phyloP scores from a whole-genome alignment of 2,113 vertebrate genomes.

The Calonectris borealis region DNA sequence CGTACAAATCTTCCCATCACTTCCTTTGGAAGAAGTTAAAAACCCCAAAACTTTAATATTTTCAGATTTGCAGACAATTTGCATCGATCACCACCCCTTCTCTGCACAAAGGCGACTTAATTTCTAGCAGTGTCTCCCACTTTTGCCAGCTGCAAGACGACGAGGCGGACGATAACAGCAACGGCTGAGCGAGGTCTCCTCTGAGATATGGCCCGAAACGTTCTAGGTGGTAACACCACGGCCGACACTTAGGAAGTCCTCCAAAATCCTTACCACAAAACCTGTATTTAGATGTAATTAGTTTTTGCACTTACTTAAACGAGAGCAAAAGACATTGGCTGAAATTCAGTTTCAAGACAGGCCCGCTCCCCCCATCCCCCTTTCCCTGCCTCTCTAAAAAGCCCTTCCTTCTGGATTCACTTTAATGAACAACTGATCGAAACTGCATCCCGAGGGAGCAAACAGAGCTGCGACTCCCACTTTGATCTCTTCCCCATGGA shows the following conservation, averaged over 20 bases:
- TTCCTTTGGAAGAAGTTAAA: not conserved
- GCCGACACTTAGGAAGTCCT: not conserved
- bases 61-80: not conserved
- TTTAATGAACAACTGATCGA: slow-evolving; percentile 84
- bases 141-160: not conserved
- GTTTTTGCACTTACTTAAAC: slow-evolving; percentile 2
- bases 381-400: not conserved
- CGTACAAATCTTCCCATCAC: not conserved
- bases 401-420: slow-evolving; percentile 73
- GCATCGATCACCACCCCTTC: not conserved
- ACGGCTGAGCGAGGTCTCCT: not conserved
- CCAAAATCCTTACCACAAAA: not conserved
- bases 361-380: not conserved
- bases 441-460: slow-evolving; percentile 79
- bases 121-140: not conserved
- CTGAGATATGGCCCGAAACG: not conserved
- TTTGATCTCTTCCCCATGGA: slow-evolving; percentile 84
- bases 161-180: rapidly evolving
- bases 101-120: not conserved
- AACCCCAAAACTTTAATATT: not conserved
- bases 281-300: not conserved
- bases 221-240: not conserved
- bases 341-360: slow-evolving; percentile 55
- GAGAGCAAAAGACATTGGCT: slow-evolving; percentile 38
- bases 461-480: slow-evolving; percentile 79